phyloP scores from a whole-genome alignment of 2,797 vertebrate species.

The Manis crassicaudata region DNA sequence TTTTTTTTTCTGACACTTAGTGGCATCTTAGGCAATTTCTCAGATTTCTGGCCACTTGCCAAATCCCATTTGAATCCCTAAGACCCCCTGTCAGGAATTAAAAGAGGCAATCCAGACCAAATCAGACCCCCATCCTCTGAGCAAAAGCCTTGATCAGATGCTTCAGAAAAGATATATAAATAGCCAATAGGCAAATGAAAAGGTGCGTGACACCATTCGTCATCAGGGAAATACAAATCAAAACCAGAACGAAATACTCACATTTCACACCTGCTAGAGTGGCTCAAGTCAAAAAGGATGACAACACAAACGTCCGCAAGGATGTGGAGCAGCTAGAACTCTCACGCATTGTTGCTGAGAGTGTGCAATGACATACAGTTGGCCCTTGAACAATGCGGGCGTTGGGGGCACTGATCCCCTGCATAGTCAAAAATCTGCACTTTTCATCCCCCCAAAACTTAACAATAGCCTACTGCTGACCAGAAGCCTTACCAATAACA shows the following conservation, averaged over 20 bases:
- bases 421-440: too few relatives aligned
- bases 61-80: neutral
- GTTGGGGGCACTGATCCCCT: too few relatives aligned
- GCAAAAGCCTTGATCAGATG: neutral
- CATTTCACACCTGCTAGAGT: neutral
- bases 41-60: neutral
- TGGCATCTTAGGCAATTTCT: neutral
- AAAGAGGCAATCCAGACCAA: neutral
- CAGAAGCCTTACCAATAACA: too few relatives aligned
- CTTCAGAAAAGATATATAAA: neutral
- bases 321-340: neutral
- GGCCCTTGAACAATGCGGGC: too few relatives aligned
- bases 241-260: neutral
- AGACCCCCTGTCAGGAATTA: neutral
- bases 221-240: neutral
- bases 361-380: neutral
- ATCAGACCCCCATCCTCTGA: neutral
- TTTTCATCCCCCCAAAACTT: too few relatives aligned
- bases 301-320: neutral
- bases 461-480: too few relatives aligned
- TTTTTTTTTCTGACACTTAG: neutral
- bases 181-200: neutral
- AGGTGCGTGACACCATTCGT: neutral
- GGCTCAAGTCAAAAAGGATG: neutral
- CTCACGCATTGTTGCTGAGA: rapidly evolving